These are phyloP conservation scores for Clostera curtula DNA, from an alignment of 2,888 invertebrate species.

Conservation along the genomic window DNA sequence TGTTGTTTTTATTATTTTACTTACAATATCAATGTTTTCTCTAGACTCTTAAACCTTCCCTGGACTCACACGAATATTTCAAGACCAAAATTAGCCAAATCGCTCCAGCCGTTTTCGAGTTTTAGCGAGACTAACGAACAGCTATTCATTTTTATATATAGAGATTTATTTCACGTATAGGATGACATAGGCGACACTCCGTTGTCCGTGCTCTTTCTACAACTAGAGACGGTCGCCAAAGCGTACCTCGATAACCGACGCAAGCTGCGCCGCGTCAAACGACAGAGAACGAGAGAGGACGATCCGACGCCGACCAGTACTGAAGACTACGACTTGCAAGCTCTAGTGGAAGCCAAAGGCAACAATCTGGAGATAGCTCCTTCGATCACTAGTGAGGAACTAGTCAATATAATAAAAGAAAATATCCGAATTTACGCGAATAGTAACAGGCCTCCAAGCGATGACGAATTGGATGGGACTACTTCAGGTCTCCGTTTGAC, in stretches of 20 bases:
- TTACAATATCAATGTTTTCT: too few relatives aligned
- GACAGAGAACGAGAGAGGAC: constrained; percentile 51
- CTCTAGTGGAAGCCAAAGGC: constrained; percentile 36
- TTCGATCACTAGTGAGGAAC: constrained; percentile 34
- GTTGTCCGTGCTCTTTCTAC: constrained; percentile 55
- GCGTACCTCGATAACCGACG: constrained; percentile 48
- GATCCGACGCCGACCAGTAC: constrained; percentile 15
- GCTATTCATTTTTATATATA: too few relatives aligned
- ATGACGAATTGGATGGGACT: constrained; percentile 50
- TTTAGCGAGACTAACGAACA: too few relatives aligned
- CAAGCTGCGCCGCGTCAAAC: constrained; percentile 49
- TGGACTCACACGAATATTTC: too few relatives aligned
- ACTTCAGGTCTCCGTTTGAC: constrained; percentile 48
- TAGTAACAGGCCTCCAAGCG: constrained; percentile 32
- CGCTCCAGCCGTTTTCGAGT: too few relatives aligned
- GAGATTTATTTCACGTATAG: constrained; percentile 32
- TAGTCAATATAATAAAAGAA: constrained; percentile 44
- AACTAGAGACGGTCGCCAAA: constrained; percentile 59
- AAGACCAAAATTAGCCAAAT: too few relatives aligned
- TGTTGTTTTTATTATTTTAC: too few relatives aligned
- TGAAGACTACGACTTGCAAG: constrained; percentile 41
- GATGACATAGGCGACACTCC: constrained; percentile 64
- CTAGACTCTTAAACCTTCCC: too few relatives aligned
- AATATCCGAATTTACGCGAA: constrained; percentile 42
- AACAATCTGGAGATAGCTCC: constrained; percentile 44